Evolutionary conservation across 2,888 invertebrate species (phyloP).

Genomic region (Oxytorus armatus): DNA sequence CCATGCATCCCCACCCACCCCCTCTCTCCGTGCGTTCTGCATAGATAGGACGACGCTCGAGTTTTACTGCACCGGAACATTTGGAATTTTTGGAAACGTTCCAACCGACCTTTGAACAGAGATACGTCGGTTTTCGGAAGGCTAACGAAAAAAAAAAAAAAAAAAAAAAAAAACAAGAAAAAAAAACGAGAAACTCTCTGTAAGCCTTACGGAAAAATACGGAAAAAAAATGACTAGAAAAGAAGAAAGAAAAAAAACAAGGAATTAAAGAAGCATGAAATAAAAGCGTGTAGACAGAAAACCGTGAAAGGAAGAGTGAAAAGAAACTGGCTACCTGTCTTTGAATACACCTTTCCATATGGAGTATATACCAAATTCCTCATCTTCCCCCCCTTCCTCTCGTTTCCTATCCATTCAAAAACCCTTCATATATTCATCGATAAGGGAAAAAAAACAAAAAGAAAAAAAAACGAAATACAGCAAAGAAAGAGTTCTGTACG

Average conservation of each 20-base stretch:
- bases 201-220: conserved; percentile 54
- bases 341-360: conserved; percentile 52
- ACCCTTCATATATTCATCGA: conserved; percentile 39
- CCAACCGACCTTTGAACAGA: conserved; percentile 83
- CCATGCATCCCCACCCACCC: not conserved
- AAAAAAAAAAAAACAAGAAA: conserved; percentile 57
- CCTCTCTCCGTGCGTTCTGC: not conserved
- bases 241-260: conserved; percentile 58
- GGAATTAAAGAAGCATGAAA: conserved; percentile 36
- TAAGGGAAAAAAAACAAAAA: conserved; percentile 29
- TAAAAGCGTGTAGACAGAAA: conserved; percentile 48
- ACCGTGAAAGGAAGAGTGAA: conserved; percentile 58
- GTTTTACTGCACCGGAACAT: not conserved
- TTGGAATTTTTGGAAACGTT: conserved; percentile 80
- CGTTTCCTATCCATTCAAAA: conserved; percentile 33
- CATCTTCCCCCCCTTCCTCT: not conserved
- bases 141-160: conserved; percentile 48
- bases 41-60: conserved; percentile 59
- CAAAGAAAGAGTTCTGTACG: conserved; percentile 20
- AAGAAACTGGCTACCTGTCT: conserved; percentile 61
- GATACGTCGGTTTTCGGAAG: conserved; percentile 69
- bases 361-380: conserved; percentile 14
- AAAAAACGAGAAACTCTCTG: conserved; percentile 64
- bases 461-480: too few relatives aligned
- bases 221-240: conserved; percentile 50